These are phyloP conservation scores for Heliocidaris tuberculata DNA, from an alignment of 35 echinoderm and acorn worm genomes.

Conservation along the genomic window DNA sequence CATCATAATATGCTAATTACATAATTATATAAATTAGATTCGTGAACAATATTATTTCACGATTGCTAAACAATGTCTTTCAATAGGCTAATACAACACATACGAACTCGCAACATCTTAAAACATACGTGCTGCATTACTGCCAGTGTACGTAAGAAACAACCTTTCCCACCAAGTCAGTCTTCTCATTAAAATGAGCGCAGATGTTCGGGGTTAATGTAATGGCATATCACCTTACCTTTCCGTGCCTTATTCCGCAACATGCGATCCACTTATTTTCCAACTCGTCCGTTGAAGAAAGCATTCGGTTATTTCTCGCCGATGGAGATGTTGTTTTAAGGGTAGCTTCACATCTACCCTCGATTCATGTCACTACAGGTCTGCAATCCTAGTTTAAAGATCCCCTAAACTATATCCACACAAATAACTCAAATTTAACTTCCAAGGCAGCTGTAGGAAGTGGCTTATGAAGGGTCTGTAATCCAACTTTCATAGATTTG, in stretches of 20 bases:
- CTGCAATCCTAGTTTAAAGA: conserved; percentile 10
- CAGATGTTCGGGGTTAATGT: background rate
- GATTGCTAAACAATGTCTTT: background rate
- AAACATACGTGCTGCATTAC: background rate
- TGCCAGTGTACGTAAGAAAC: background rate
- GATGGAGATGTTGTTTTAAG: background rate
- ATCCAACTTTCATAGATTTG: conserved; percentile 2
- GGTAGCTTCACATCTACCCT: background rate
- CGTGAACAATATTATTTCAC: background rate
- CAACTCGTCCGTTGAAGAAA: conserved; percentile 27
- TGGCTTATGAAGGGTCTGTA: background rate
- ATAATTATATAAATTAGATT: background rate
- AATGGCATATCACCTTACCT: conserved; percentile 22
- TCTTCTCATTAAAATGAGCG: conserved; percentile 1
- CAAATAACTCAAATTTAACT: background rate
- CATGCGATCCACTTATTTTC: conserved; percentile 44
- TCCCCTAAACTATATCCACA: background rate
- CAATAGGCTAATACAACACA: background rate
- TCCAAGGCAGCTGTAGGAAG: background rate
- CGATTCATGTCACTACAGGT: background rate
- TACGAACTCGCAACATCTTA: background rate
- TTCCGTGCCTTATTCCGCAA: conserved; percentile 6
- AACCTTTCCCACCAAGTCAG: background rate
- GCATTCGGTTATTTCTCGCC: conserved; percentile 28
- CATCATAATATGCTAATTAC: background rate